Evolutionary conservation across 2,113 vertebrate species (phyloP).

Genomic region (Muscicapa adusta): DNA sequence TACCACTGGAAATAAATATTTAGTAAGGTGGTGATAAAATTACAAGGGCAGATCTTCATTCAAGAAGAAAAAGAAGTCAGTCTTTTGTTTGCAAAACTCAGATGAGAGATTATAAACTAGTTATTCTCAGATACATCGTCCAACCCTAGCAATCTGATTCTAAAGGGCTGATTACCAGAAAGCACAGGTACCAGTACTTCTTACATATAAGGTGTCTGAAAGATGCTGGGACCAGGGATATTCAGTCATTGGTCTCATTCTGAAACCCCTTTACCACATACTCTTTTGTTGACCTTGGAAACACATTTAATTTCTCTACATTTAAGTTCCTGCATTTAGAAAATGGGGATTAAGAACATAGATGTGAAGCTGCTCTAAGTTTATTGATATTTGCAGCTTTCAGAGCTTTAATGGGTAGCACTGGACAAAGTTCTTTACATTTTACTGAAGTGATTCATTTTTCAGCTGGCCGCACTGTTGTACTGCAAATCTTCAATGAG

Average conservation of each 20-base stretch:
- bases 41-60: neutral
- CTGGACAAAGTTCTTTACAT: neutral
- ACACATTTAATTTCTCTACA: neutral
- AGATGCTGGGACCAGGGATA: neutral
- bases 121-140: neutral
- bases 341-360: neutral
- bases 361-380: neutral
- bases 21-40: neutral
- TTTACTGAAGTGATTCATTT: neutral
- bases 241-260: neutral
- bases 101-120: neutral
- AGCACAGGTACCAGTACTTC: neutral
- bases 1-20: slow-evolving; percentile 24
- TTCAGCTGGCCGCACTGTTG: neutral
- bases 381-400: slow-evolving; percentile 21
- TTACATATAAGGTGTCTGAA: neutral
- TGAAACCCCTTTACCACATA: neutral
- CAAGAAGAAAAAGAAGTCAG: neutral
- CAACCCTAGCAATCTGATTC: neutral
- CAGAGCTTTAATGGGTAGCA: neutral
- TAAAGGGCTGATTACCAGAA: neutral
- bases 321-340: neutral
- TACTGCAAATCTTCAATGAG: neutral
- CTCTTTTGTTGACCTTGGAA: neutral
- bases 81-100: neutral